Base-by-base conservation (phyloP, 2,113 vertebrate species). In the Hoplias malabaricus region DNA sequence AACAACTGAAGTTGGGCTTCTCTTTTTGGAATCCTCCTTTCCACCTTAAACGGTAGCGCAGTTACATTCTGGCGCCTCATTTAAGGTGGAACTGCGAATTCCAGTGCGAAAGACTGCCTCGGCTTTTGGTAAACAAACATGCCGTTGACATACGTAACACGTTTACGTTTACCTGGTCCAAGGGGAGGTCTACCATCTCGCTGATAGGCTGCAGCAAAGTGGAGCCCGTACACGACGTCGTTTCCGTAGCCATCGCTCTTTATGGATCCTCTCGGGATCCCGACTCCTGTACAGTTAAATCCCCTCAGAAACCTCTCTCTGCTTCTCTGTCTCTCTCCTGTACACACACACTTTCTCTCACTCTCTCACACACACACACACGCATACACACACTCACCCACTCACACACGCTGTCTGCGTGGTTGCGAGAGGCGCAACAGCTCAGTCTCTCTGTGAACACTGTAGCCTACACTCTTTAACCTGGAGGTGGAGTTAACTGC, bases 141-240 rank as follows among this genome's bases (percentile, higher is more conserved):
- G 90, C 80, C n/a, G n/a, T n/a, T n/a, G n/a, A n/a, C n/a, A n/a
- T n/a, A n/a, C n/a, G n/a, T n/a, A n/a, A n/a, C n/a, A n/a, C n/a
- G n/a, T n/a, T n/a, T n/a, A n/a, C n/a, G n/a, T n/a, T n/a, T 94
- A 97, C 96, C 96, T 98, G 96, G 87, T 98, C 96, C 78, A 98
- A 88, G 21, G 96, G 96, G 80, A 98, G 93, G 81, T 93, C 95
- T 83, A 96, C 93, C 46, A 95, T 95, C 77, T 95, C 91, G 91
- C 96, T 96, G 88, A 98, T 94, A 56, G 96, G 96, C 91, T 96
- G 94, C 89, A 98, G 87, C 83, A 98, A 90, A 87, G 93, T 95
- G 86, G 94, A 96, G 87, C 96, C 96, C 19, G 96, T 98, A 84
- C 93, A 93, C 66, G 93, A 87, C 89, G 92, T 93, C 87, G 89